These are phyloP conservation scores for Microchirus variegatus DNA, from an alignment of 2,797 vertebrate species.

Conservation along the genomic window DNA sequence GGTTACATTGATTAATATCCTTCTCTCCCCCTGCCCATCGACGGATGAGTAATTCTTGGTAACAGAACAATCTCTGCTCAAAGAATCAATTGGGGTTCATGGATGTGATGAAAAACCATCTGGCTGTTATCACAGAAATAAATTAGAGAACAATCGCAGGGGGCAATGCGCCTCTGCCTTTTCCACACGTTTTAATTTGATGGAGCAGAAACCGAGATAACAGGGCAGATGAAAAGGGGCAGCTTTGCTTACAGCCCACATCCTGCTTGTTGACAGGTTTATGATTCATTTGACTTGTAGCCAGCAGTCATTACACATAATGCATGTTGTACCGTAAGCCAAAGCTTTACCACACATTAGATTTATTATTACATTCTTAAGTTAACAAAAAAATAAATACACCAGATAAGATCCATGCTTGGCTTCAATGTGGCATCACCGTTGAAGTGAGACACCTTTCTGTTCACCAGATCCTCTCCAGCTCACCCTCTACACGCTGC, in stretches of 20 bases:
- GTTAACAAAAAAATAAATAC: too few relatives aligned
- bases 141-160: slow-evolving; percentile 38
- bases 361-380: too few relatives aligned
- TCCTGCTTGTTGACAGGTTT: slow-evolving; percentile 55
- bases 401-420: slow-evolving; percentile 3
- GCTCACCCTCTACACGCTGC: slow-evolving; percentile 9
- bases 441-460: slow-evolving; percentile 33
- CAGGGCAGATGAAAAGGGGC: slow-evolving; percentile 21
- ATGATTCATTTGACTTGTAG: slow-evolving; percentile 59
- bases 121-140: slow-evolving; percentile 40
- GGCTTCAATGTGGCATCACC: slow-evolving; percentile 20
- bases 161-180: slow-evolving; percentile 14
- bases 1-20: slow-evolving; percentile 79
- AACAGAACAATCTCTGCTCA: slow-evolving; percentile 65
- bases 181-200: slow-evolving; percentile 18
- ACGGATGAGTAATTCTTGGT: slow-evolving; percentile 71
- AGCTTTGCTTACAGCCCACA: slow-evolving; percentile 35
- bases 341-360: slow-evolving; percentile 16
- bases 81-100: slow-evolving; percentile 65
- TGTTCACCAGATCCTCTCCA: slow-evolving; percentile 38
- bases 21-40: slow-evolving; percentile 44
- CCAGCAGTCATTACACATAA: slow-evolving; percentile 52
- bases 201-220: slow-evolving; percentile 22
- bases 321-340: slow-evolving; percentile 26
- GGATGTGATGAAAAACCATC: slow-evolving; percentile 62